A percentile compares a stretch with the other conserved stretches of the same genome.
Evolutionary conservation across 2,113 vertebrate genomes (phyloP).

Genomic region (Tachysurus vachellii): DNA sequence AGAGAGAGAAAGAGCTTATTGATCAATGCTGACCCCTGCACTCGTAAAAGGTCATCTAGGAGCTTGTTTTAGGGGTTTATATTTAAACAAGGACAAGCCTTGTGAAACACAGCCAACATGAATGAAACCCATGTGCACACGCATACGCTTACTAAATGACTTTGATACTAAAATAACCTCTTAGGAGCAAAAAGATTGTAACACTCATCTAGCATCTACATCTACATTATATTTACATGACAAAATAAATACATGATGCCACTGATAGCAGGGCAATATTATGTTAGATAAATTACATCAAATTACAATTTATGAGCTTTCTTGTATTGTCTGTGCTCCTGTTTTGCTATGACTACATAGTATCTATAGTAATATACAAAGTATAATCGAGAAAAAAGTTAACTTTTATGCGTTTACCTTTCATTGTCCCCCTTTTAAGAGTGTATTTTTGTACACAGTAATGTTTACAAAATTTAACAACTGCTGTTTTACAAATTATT

Average conservation of each 20-base stretch:
- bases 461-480: neutral
- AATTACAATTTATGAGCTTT: neutral
- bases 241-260: neutral
- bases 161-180: neutral
- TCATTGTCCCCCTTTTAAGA: neutral
- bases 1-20: slow-evolving; percentile 69
- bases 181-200: neutral
- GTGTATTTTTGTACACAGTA: neutral
- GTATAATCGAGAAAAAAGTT: neutral
- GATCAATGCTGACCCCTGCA: slow-evolving; percentile 76
- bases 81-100: slow-evolving; percentile 69
- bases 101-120: slow-evolving; percentile 51
- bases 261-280: neutral
- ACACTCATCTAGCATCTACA: neutral
- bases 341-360: neutral
- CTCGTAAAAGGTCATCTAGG: slow-evolving; percentile 72
- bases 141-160: neutral
- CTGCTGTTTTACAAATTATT: neutral
- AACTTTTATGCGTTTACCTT: neutral
- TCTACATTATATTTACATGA: neutral
- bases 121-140: slow-evolving; percentile 15
- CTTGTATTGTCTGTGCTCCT: neutral
- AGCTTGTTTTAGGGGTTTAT: slow-evolving; percentile 72
- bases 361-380: neutral
- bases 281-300: neutral